Evolutionary conservation across 2,113 vertebrate genomes (phyloP), one percentile per base, ranked within the genome.

Genomic region (Glaucomys volans): DNA sequence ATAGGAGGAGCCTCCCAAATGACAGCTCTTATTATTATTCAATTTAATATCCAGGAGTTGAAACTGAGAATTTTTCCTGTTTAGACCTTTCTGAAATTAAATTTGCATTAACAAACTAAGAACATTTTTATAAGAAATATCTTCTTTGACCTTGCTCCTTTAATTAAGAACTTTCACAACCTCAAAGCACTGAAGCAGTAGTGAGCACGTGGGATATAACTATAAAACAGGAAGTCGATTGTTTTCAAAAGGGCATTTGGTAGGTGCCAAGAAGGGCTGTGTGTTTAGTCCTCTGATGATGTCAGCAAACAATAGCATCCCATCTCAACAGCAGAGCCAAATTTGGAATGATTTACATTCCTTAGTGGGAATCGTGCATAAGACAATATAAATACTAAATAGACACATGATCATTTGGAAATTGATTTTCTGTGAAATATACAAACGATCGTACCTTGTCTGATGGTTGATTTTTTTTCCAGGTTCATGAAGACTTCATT

Each of bases 401-500:
- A 30, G 32, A 47, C 3, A 62, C 0, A 8, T 12, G 64, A 40
- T 59, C 2, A 5, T 52, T 37, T 87, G 59, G 8, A 66, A 67
- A 64, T 18, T 28, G 59, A 76, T 26, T 72, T 67, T 72, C n/a
- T 87, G 1, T 79, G n/a, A 94, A 17, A 62, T 50, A 24, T 8
- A 82, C 32, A 44, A 30, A 40, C 8, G 9, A 2, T 30, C 82
- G 97, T 97, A 99, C 99, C 99, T 96, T 99, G 98, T 89, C 98
- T 97, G 32, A 98, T 96, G 5, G 98, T 71, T 84, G 98, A 96
- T 90, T 99, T 98, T 0, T 98, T 99, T 98, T 99, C 99, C 96
- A 99, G 93, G 90, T 99, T 99, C 83, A 99, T 97, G 94, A 99
- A 99, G 86, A 99, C 99, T 50, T 99, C 99, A 97, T 98, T 99